Conservation (phyloP, 2,797 vertebrate species). For the Anisognathus igniventris region DNA sequence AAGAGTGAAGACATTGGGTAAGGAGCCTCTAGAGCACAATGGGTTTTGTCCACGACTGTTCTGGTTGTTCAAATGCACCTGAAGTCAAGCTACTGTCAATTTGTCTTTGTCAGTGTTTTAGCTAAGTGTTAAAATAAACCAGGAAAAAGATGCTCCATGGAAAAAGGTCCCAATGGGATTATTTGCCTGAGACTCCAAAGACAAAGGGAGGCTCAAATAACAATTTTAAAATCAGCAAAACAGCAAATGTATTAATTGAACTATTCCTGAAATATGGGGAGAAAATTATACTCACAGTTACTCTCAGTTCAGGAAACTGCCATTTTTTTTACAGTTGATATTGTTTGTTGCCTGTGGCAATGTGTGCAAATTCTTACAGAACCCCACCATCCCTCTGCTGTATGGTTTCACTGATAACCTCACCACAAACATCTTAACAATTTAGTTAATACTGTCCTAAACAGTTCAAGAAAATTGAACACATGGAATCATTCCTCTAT, state of each 20-base stretch:
- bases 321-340: neutral
- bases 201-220: neutral
- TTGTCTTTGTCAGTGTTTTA: neutral
- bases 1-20: neutral
- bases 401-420: neutral
- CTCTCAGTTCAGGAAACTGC: neutral
- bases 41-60: neutral
- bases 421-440: neutral
- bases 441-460: neutral
- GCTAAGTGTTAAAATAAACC: neutral
- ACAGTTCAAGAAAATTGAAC: neutral
- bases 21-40: neutral
- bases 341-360: neutral
- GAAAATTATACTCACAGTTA: neutral
- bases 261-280: neutral
- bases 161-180: neutral
- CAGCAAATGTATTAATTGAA: neutral
- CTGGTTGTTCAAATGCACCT: neutral
- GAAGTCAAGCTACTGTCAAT: neutral
- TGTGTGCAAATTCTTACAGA: neutral
- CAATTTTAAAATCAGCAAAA: neutral
- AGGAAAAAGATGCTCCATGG: neutral
- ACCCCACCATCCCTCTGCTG: neutral
- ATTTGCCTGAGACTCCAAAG: neutral
- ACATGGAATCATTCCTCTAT: neutral